Conservation (phyloP, 2,888 invertebrate genomes). For the Ormyrus pomaceus region DNA sequence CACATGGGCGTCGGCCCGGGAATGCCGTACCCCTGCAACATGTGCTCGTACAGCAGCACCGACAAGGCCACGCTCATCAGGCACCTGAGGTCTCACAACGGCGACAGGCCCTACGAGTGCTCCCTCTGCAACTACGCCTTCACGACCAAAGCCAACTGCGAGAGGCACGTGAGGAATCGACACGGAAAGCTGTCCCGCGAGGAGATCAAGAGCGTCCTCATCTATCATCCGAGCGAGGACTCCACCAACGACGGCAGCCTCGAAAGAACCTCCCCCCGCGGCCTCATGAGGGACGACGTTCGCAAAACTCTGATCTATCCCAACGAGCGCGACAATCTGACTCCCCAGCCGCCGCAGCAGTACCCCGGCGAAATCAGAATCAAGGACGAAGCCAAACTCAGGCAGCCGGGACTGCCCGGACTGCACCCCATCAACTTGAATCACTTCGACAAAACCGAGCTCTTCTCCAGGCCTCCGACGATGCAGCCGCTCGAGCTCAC, state of each 20-base stretch:
- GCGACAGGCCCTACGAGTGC: conserved; percentile 96
- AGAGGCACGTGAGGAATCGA: conserved; percentile 93
- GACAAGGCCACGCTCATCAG: conserved; percentile 94
- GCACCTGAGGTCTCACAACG: conserved; percentile 96
- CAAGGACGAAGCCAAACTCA: conserved; percentile 62
- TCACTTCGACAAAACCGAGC: conserved; percentile 59
- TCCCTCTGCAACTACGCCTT: conserved; percentile 97
- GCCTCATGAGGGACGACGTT: conserved; percentile 65
- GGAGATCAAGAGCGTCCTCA: conserved; percentile 91
- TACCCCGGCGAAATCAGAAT: conserved; percentile 62
- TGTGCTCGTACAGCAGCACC: conserved; percentile 92
- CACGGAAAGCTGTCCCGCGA: conserved; percentile 91
- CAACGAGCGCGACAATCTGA: conserved; percentile 58
- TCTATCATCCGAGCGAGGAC: conserved; percentile 91
- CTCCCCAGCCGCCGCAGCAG: conserved; percentile 48
- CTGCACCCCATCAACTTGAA: conserved; percentile 20
- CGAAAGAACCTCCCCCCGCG: conserved; percentile 59
- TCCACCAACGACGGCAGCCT: conserved; percentile 84
- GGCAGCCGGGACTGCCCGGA: conserved; percentile 38
- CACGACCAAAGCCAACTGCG: conserved; percentile 98
- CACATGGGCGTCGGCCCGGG: conserved; percentile 85
- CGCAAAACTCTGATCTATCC: conserved; percentile 68
- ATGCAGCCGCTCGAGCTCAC: conserved; percentile 63
- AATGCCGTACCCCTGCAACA: conserved; percentile 93
- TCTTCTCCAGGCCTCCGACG: conserved; percentile 57